phyloP scores from a whole-genome alignment of 2,113 vertebrate species.

The Helogale parvula region DNA sequence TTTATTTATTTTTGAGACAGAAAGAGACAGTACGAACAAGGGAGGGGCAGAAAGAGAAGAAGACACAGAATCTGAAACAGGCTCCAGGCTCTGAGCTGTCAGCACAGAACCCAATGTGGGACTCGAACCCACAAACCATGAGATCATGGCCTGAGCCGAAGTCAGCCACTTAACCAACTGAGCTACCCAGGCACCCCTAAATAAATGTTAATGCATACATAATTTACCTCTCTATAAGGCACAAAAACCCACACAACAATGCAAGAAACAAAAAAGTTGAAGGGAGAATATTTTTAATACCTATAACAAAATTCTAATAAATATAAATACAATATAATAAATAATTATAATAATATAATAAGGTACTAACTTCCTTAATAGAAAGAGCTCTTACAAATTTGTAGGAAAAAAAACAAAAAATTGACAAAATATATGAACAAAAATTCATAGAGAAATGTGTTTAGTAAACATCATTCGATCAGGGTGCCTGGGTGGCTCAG shows the following conservation, averaged over 20 bases:
- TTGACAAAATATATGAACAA: neutral
- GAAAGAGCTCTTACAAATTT: neutral
- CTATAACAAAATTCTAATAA: neutral
- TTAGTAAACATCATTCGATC: neutral
- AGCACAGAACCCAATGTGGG: too few species aligned
- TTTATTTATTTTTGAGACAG: too few species aligned
- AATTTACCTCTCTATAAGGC: slow-evolving; percentile 11
- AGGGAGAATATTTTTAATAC: neutral
- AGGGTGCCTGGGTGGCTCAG: too few species aligned
- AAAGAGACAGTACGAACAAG: too few species aligned
- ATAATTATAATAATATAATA: neutral
- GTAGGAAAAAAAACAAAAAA: neutral
- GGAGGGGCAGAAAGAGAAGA: too few species aligned
- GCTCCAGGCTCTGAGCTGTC: too few species aligned
- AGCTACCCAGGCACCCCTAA: too few species aligned
- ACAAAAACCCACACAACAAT: neutral
- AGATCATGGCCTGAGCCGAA: too few species aligned
- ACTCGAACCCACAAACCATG: too few species aligned
- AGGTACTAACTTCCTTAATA: slow-evolving; percentile 2
- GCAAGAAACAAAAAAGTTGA: neutral
- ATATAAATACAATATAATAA: too few species aligned
- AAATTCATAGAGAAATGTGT: neutral
- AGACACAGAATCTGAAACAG: too few species aligned
- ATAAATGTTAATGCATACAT: neutral
- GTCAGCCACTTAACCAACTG: too few species aligned